phyloP scores from a whole-genome alignment of 2,888 invertebrate genomes.

The Leptopilina drosophilae region DNA sequence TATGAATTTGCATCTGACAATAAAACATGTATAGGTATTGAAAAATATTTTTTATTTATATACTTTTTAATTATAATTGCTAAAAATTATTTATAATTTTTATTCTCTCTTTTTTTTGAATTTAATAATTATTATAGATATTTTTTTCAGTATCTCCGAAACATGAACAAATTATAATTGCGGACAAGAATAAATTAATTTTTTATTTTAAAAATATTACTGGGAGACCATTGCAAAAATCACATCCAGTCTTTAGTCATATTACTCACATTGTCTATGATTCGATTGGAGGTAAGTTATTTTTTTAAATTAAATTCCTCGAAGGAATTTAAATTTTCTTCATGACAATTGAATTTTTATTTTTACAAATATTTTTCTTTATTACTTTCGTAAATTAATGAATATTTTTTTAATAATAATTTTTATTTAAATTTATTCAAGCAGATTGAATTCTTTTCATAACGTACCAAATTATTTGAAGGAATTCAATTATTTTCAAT shows the following conservation, averaged over 20 bases:
- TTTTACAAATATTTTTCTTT: too few species aligned
- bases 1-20: conserved; percentile 80
- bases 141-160: conserved; percentile 61
- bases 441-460: too few species aligned
- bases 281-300: conserved; percentile 77
- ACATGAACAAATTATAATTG: conserved; percentile 80
- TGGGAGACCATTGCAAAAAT: conserved; percentile 81
- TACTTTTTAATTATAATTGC: not conserved
- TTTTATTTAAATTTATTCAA: too few species aligned
- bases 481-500: too few species aligned
- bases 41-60: not conserved
- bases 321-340: too few species aligned
- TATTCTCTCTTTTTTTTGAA: too few species aligned
- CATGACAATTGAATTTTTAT: not conserved
- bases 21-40: conserved; percentile 80
- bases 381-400: too few species aligned
- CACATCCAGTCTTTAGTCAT: conserved; percentile 73
- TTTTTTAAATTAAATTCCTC: too few species aligned
- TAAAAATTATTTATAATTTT: too few species aligned
- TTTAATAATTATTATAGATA: not conserved
- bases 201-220: conserved; percentile 83
- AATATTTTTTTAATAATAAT: too few species aligned
- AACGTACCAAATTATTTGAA: too few species aligned
- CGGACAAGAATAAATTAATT: conserved; percentile 80
- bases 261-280: conserved; percentile 85